A percentile compares a stretch with the other conserved stretches of the same genome.
Conservation (phyloP, 2,797 vertebrate species). For the Arnoldichthys spilopterus region DNA sequence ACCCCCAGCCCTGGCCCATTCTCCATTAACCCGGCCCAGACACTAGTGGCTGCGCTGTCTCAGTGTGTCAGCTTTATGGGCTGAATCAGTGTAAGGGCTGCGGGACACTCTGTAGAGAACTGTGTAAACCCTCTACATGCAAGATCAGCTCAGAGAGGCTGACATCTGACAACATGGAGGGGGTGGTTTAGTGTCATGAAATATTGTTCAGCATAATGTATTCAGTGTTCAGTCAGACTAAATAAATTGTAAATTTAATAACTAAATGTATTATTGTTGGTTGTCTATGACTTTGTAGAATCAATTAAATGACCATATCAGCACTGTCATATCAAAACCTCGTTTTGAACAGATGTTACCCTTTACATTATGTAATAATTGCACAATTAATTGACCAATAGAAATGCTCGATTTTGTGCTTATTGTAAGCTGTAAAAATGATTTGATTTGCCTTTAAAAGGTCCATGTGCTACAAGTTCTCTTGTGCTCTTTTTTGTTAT, state of each 20-base stretch:
- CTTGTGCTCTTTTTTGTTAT: too few relatives aligned
- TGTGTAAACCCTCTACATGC: slow-evolving; percentile 53
- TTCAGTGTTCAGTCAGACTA: neutral
- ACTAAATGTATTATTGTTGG: neutral
- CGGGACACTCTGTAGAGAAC: slow-evolving; percentile 61
- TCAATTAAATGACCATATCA: too few relatives aligned
- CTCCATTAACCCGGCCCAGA: slow-evolving; percentile 79
- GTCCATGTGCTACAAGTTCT: too few relatives aligned
- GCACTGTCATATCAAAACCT: too few relatives aligned
- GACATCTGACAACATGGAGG: neutral
- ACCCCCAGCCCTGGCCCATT: slow-evolving; percentile 77
- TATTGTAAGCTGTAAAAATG: too few relatives aligned
- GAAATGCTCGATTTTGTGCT: too few relatives aligned
- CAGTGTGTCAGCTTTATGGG: slow-evolving; percentile 80
- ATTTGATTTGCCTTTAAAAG: too few relatives aligned
- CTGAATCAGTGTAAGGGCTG: slow-evolving; percentile 72
- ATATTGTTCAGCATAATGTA: too few relatives aligned
- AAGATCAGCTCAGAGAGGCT: neutral
- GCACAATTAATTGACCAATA: too few relatives aligned
- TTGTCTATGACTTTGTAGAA: too few relatives aligned
- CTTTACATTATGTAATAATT: too few relatives aligned
- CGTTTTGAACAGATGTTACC: too few relatives aligned
- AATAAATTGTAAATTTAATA: neutral
- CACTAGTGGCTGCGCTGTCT: slow-evolving; percentile 76
- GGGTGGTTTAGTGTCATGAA: neutral